Base-by-base conservation (phyloP, 2,888 invertebrate species). In the Pyrrhosoma nymphula region DNA sequence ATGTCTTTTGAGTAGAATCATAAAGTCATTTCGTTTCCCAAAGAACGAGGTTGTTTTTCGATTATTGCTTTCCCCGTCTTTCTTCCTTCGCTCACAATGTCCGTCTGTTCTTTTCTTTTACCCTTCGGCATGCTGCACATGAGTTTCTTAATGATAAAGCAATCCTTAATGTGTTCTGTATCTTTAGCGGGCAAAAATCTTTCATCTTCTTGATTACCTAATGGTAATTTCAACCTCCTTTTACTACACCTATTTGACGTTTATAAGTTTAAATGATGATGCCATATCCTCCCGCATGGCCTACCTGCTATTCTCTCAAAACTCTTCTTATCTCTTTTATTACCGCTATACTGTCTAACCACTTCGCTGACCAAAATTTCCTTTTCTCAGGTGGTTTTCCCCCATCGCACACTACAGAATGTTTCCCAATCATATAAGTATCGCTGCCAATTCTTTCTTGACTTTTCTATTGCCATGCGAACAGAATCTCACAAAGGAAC, bases 81-180 rank as follows among this genome's bases (percentile, higher is more conserved):
- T 26, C 35, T 82, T 16, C 35, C 82, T 35, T 82, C 16, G 20
- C 16, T 3, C 82, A 6, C 30, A 82, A 82, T 16, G 82, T 30
- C 10, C 30, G 82, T 82, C 35, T 35, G 26, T 69, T 16, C 82
- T 35, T 82, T 82, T 82, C 82, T 82, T 35, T 82, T 35, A 35
- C 82, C 35, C 82, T 16, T 30, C 0, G 6, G 16, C 30, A 82
- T 82, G 82, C 26, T 35, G 82, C 82, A 82, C 82, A 35, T 16
- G 82, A 82, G 35, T 82, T 82, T 82, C 82, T 82, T 82, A 82
- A 82, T 82, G 82, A 82, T 82, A 82, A 82, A 82, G 82, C 35
- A 3, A 16, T 82, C 82, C 82, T 82, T 82, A 82, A 82, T 82
- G 82, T 26, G 82, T 82, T 82, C 82, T 82, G 35, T 82, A 82